phyloP scores from a whole-genome alignment of 2,797 vertebrate genomes.

The Micrastur ruficollis region DNA sequence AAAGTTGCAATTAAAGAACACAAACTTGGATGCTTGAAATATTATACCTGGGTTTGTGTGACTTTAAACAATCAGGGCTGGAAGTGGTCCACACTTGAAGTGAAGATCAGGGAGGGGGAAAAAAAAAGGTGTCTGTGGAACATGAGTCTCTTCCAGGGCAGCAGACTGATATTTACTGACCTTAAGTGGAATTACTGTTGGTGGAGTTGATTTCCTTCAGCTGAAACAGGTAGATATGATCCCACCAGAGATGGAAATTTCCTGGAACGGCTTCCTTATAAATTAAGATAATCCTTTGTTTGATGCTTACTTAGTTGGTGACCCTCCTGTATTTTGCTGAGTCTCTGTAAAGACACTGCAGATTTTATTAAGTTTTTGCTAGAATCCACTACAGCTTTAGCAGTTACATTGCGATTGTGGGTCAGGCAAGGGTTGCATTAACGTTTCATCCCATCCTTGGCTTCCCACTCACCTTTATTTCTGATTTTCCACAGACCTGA shows the following conservation, averaged over 20 bases:
- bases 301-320: slow-evolving; percentile 3
- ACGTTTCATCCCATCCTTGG: neutral
- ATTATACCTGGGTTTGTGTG: neutral
- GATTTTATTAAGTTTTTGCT: neutral
- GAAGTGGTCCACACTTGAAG: neutral
- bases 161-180: neutral
- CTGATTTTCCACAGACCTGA: neutral
- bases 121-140: neutral
- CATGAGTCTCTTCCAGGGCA: neutral
- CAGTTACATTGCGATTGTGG: neutral
- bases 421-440: slow-evolving; percentile 28
- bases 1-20: slow-evolving; percentile 54
- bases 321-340: neutral
- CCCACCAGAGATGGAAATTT: neutral
- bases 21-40: neutral
- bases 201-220: neutral
- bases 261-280: neutral
- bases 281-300: neutral
- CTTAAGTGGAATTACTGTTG: neutral
- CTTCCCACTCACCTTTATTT: neutral
- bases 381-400: neutral
- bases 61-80: neutral
- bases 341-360: neutral
- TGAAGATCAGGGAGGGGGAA: neutral
- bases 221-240: neutral